Percentiles rank a stretch among this genome's conserved stretches.
phyloP scores from a whole-genome alignment of 2,888 invertebrate species.

The Drosophila affinis region DNA sequence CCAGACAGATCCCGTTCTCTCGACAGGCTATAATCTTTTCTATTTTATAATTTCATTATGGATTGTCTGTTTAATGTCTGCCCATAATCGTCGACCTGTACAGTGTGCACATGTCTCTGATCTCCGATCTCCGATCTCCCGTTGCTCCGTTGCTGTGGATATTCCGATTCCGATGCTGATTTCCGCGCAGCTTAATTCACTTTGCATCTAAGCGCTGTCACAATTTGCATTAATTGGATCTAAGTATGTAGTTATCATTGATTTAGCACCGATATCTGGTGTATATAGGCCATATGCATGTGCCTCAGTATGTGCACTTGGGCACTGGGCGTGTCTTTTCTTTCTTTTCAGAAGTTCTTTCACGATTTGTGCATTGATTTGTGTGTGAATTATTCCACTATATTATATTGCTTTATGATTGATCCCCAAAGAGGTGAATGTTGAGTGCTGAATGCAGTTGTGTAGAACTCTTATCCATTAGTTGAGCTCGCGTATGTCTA shows the following conservation, averaged over 20 bases:
- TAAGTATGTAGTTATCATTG: slow-evolving; percentile 79
- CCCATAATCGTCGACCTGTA: slow-evolving; percentile 66
- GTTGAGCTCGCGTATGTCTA: slow-evolving; percentile 20
- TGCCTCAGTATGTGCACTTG: slow-evolving; percentile 44
- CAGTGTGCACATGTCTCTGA: slow-evolving; percentile 42
- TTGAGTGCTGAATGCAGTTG: not conserved
- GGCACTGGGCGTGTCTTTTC: slow-evolving; percentile 34
- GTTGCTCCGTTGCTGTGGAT: slow-evolving; percentile 24
- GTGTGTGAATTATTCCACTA: slow-evolving; percentile 14
- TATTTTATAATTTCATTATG: slow-evolving; percentile 74
- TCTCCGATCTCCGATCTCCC: slow-evolving; percentile 11
- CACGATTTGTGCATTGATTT: slow-evolving; percentile 34
- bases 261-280: slow-evolving; percentile 75
- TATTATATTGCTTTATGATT: not conserved
- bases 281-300: slow-evolving; percentile 42
- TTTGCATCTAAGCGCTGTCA: slow-evolving; percentile 74
- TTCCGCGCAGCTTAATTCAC: slow-evolving; percentile 41
- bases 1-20: slow-evolving; percentile 38
- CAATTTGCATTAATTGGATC: slow-evolving; percentile 77
- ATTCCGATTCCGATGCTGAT: slow-evolving; percentile 37
- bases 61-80: slow-evolving; percentile 74
- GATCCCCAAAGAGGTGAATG: not conserved
- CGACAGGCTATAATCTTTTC: slow-evolving; percentile 54
- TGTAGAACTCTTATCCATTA: not conserved
- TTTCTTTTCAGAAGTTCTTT: slow-evolving; percentile 17